phyloP scores from a whole-genome alignment of 2,888 invertebrate species.

The Synergus laeviventris region DNA sequence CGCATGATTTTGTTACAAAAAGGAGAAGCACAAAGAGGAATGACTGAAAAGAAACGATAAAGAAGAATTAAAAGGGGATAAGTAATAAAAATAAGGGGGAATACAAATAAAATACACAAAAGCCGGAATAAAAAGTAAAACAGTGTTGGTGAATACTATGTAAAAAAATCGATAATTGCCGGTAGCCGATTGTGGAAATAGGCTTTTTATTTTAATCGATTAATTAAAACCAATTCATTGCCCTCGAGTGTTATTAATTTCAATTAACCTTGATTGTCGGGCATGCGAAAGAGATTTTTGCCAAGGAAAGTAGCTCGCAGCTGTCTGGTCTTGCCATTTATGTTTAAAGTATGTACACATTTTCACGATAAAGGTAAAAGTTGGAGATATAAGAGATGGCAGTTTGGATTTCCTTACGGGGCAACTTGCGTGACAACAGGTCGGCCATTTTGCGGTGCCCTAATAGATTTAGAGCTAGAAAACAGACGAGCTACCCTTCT shows the following conservation, averaged over 20 bases:
- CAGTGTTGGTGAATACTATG: constrained; percentile 19
- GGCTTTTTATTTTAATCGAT: constrained; percentile 37
- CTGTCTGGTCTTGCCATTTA: constrained; percentile 30
- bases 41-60: constrained; percentile 28
- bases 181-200: constrained; percentile 26
- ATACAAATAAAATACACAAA: constrained; percentile 5
- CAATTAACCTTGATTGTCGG: constrained; percentile 35
- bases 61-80: not conserved
- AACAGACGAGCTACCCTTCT: constrained; percentile 27
- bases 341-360: constrained; percentile 35
- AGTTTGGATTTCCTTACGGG: constrained; percentile 33
- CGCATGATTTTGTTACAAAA: constrained; percentile 20
- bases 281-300: constrained; percentile 19
- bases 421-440: constrained; percentile 53
- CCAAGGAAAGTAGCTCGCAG: constrained; percentile 27
- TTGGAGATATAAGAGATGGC: constrained; percentile 31
- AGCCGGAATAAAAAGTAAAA: constrained; percentile 12
- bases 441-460: constrained; percentile 64
- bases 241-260: constrained; percentile 34
- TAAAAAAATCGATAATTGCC: constrained; percentile 31
- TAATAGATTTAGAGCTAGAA: constrained; percentile 69
- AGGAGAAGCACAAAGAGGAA: not conserved
- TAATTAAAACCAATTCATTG: constrained; percentile 37
- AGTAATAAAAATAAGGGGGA: constrained; percentile 4
- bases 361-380: constrained; percentile 38